These are phyloP conservation scores for Picathartes gymnocephalus DNA, from an alignment of 2,113 vertebrate genomes.

Conservation along the genomic window DNA sequence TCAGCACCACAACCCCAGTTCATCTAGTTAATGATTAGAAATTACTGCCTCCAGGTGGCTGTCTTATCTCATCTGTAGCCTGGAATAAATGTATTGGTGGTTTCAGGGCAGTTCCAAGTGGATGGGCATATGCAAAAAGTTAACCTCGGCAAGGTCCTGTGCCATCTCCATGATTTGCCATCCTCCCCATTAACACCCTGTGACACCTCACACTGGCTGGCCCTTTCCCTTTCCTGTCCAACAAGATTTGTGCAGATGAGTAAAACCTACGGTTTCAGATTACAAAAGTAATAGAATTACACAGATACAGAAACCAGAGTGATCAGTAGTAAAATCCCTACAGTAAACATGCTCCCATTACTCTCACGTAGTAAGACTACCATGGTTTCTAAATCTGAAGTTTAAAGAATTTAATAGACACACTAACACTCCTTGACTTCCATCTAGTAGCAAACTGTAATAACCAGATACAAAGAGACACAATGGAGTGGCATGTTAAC, in stretches of 20 bases:
- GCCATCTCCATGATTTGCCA: background rate
- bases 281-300: background rate
- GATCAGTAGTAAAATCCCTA: background rate
- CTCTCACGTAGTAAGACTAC: background rate
- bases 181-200: background rate
- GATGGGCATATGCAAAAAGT: background rate
- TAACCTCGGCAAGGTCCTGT: background rate
- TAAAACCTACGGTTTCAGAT: background rate
- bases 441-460: background rate
- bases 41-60: background rate
- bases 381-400: background rate
- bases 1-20: background rate
- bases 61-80: background rate
- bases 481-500: background rate
- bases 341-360: background rate
- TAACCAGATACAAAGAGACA: background rate
- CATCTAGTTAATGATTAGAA: constrained; percentile 56
- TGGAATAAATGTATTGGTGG: background rate
- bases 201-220: background rate
- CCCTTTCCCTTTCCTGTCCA: background rate
- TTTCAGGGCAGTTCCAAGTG: background rate
- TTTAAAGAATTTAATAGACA: background rate
- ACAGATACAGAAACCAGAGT: background rate
- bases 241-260: background rate
- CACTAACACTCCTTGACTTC: background rate